Base-by-base conservation (phyloP, 2,888 invertebrate species). In the Embidobia sp. region DNA sequence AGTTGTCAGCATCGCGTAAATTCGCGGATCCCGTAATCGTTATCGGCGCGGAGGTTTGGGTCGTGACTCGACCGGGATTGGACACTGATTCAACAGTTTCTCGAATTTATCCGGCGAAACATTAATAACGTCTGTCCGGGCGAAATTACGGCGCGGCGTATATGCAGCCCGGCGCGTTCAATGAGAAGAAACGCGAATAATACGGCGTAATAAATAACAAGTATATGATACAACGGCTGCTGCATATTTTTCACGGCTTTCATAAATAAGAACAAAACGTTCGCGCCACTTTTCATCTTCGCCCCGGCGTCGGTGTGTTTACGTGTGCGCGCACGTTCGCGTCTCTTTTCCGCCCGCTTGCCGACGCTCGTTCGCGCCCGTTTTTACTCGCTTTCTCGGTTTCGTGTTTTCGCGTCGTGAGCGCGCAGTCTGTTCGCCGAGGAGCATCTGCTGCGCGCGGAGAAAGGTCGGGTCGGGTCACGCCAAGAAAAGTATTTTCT, bases 381-480 rank as follows among this genome's bases (percentile, higher is more conserved):
- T 53, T 51, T 64, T 55, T 48, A 48, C 53, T 73, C 26, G 40
- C 72, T 59, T 57, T 61, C 66, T 55, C 33, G 26, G 59, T 72
- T 75, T 69, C 77, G 66, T 75, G 74, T 72, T 75, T 77, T 67
- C 70, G 40, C 55, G 46, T 44, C 49, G 64, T 44, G 55, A 64
- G 67, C 59, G 70, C 49, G 59, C 66, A 77, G 66, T 44, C 57
- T 55, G 59, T 46, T 55, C 67, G 53, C 59, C 70, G 67, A 63
- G 69, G 73, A 77, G 31, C 77, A 77, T 79, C 70, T 77, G 79
- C 67, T 74, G 37, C 49, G 15, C 48, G 72, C 72, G 79, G 70
- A 57, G 70, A 77, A 75, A 79, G 75, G 77, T 79, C 77, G 77
- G 74, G 64, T 74, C 79, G 59, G 77, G 77, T 77, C 77, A 61